These are phyloP conservation scores for Scytalopus superciliaris DNA, from an alignment of 2,113 vertebrate species.

Conservation along the genomic window DNA sequence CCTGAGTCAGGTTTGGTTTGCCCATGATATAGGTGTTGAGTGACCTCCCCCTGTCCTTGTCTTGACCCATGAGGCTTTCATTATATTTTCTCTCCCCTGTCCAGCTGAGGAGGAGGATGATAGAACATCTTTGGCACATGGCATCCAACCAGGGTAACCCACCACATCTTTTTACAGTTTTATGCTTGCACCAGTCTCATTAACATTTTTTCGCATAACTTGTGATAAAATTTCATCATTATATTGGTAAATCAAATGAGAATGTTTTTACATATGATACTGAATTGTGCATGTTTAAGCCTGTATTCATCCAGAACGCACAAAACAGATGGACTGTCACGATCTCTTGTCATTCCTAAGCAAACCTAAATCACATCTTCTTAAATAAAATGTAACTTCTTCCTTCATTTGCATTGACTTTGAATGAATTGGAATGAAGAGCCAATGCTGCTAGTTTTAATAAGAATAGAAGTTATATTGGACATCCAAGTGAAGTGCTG, in stretches of 20 bases:
- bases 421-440: neutral
- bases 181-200: neutral
- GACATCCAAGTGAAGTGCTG: neutral
- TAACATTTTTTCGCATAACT: neutral
- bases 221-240: neutral
- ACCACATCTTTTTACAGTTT: neutral
- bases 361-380: neutral
- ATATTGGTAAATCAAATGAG: neutral
- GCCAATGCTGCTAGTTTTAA: slow-evolving; percentile 10
- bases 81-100: neutral
- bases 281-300: neutral
- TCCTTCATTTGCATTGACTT: neutral
- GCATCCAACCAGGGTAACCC: neutral
- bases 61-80: neutral
- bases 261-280: neutral
- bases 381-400: neutral
- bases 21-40: neutral
- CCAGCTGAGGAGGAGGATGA: neutral
- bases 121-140: neutral
- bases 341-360: neutral
- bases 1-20: neutral
- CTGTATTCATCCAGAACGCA: neutral
- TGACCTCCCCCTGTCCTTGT: neutral
- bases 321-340: neutral
- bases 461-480: neutral